Conservation (phyloP, 2,797 vertebrate species). For the Urophycis tenuis region DNA sequence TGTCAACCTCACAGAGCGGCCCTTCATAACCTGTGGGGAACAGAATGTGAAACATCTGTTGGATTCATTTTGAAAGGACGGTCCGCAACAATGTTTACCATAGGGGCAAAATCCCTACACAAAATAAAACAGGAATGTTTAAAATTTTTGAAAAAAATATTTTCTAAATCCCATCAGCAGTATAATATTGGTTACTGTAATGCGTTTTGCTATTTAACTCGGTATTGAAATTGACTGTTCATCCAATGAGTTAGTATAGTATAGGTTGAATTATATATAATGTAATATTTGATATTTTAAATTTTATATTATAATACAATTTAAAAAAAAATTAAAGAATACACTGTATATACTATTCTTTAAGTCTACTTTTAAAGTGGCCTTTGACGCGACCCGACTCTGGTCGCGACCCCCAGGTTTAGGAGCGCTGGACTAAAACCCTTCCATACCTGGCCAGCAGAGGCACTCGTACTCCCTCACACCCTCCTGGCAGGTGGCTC, state of each 20-base stretch:
- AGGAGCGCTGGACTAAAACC: neutral
- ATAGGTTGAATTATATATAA: too few relatives aligned
- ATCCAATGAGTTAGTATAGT: too few relatives aligned
- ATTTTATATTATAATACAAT: too few relatives aligned
- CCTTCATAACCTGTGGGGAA: conserved; percentile 77
- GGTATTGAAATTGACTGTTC: too few relatives aligned
- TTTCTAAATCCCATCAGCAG: neutral
- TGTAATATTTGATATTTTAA: too few relatives aligned
- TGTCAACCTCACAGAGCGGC: conserved; percentile 77
- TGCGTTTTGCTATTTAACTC: neutral
- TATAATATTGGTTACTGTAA: neutral
- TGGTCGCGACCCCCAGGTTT: neutral
- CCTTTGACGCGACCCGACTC: too few relatives aligned
- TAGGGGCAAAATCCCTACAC: neutral
- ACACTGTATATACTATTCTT: too few relatives aligned
- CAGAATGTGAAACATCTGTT: neutral
- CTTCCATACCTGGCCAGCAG: conserved; percentile 85
- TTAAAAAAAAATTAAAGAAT: too few relatives aligned
- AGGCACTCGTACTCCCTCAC: conserved; percentile 76
- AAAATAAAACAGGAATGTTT: neutral
- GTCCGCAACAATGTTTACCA: neutral
- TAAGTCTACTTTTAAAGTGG: too few relatives aligned
- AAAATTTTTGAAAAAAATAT: neutral
- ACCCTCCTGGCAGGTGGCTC: conserved; percentile 78
- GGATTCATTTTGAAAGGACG: neutral